Base-by-base conservation (phyloP, 1,140 invertebrate genomes). In the Pseudomyrmex pallidus region DNA sequence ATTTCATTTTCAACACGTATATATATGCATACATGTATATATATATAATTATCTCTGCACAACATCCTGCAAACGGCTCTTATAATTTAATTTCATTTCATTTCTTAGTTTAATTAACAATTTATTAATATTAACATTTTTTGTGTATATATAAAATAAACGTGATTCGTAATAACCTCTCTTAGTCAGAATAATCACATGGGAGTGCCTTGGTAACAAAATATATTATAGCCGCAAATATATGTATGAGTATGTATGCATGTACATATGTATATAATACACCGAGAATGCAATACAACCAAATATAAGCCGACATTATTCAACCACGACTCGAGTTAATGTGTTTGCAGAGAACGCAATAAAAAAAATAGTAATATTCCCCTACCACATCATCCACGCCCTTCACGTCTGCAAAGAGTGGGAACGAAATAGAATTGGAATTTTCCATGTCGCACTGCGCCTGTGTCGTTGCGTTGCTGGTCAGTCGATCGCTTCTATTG, bases 401-500 rank as follows among this genome's bases (percentile, higher is more conserved):
- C 13, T 70, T n/a, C 46, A 4, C 62, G 20, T 57, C 17, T 50
- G 44, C 20, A n/a, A 67, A 67, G 50, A 61, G 63, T 46, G 13
- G 52, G 48, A 35, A 22, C 44, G 22, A 50, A 70, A 80, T 50
- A 67, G 62, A 15, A 80, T 7, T 72, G 76, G 76, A 80, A 80
- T 72, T 72, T 72, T 80, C 54, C 66, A 54, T 17, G 66, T 2
- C 44, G 20, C 22, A 50, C 54, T 80, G 54, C 44, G 76, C 66
- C 12, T 61, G 66, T 57, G 17, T 67, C 25, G 12, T 35, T n/a
- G 22, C 4, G 15, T 86, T 64, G 46, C 59, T 78, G 35, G 52
- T 64, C 22, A 82, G 48, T 82, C 46, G 22, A 35, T 72, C 17
- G 84, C 52, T 46, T 64, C 64, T 48, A 70, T 82, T 73, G 78